Conservation (phyloP, 37 sponge, comb jelly and placozoan genomes). For the Cliona cf. orientalis region DNA sequence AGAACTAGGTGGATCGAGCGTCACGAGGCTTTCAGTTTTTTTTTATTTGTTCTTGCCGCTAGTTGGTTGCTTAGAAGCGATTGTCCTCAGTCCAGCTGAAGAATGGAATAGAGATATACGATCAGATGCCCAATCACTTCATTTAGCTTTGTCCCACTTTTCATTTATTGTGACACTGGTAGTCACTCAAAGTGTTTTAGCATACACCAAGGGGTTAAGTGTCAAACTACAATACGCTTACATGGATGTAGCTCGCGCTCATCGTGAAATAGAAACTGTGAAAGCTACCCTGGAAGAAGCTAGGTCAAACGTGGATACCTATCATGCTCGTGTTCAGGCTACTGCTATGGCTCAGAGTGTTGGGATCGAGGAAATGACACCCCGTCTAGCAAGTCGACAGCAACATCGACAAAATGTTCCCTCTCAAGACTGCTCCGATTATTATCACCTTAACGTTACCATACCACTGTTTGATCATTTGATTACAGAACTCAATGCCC, state of each 20-base stretch:
- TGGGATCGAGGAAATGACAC: slow-evolving; percentile 39
- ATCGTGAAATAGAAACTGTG: slow-evolving; percentile 50
- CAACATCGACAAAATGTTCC: slow-evolving; percentile 28
- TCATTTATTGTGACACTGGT: slow-evolving; percentile 51
- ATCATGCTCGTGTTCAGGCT: not conserved
- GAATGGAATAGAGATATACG: slow-evolving; percentile 51
- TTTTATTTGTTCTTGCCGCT: slow-evolving; percentile 16
- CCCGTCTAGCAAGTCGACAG: slow-evolving; percentile 39
- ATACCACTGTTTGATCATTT: no score
- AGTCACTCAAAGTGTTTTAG: slow-evolving; percentile 45
- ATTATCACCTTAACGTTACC: no score
- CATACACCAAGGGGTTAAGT: slow-evolving; percentile 66
- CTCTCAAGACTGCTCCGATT: slow-evolving; percentile 13
- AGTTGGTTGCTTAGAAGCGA: slow-evolving; percentile 31
- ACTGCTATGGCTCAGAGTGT: slow-evolving; percentile 1
- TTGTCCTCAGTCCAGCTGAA: no score
- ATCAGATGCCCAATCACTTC: slow-evolving; percentile 49
- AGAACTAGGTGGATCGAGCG: slow-evolving; percentile 24
- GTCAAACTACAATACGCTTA: slow-evolving; percentile 53
- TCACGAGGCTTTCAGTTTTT: slow-evolving; percentile 15
- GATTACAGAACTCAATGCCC: no score
- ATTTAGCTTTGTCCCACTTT: slow-evolving; percentile 47
- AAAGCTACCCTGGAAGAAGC: slow-evolving; percentile 13
- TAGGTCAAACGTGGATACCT: slow-evolving; percentile 16
- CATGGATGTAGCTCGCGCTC: slow-evolving; percentile 50